These are phyloP conservation scores for Oconnorella tubifera DNA, from an alignment of 2,888 invertebrate species.

Conservation along the genomic window DNA sequence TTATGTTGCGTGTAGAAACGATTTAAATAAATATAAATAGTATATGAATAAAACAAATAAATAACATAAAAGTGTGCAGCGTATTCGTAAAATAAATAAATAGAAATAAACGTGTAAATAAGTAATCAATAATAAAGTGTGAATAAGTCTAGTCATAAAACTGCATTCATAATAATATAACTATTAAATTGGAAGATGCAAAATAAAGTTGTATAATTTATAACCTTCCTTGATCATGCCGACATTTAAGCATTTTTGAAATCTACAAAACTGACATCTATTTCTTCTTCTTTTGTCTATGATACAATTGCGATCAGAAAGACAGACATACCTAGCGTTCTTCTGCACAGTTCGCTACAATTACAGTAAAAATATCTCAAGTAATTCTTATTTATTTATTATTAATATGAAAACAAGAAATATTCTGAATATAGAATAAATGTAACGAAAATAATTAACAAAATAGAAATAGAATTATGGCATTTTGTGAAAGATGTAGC, in stretches of 20 bases:
- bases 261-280: slow-evolving; percentile 96
- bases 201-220: not conserved
- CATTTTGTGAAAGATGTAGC: not conserved
- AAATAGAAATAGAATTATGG: not conserved
- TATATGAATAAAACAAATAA: no score
- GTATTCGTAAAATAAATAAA: no score
- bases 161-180: not conserved
- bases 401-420: not conserved
- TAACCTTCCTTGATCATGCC: slow-evolving; percentile 96
- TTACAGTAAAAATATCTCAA: not conserved
- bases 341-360: slow-evolving; percentile 90
- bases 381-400: not conserved
- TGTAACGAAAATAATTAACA: not conserved
- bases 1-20: no score
- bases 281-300: slow-evolving; percentile 96
- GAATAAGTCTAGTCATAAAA: not conserved
- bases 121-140: no score
- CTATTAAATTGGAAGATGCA: not conserved
- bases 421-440: not conserved
- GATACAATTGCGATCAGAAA: slow-evolving; percentile 93
- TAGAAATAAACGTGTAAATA: not conserved
- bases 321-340: slow-evolving; percentile 94
- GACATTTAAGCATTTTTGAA: slow-evolving; percentile 94
- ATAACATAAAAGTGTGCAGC: no score
- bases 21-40: no score